Evolutionary conservation across 1,140 invertebrate genomes (phyloP).

Genomic region (Trichonephila clavipes): DNA sequence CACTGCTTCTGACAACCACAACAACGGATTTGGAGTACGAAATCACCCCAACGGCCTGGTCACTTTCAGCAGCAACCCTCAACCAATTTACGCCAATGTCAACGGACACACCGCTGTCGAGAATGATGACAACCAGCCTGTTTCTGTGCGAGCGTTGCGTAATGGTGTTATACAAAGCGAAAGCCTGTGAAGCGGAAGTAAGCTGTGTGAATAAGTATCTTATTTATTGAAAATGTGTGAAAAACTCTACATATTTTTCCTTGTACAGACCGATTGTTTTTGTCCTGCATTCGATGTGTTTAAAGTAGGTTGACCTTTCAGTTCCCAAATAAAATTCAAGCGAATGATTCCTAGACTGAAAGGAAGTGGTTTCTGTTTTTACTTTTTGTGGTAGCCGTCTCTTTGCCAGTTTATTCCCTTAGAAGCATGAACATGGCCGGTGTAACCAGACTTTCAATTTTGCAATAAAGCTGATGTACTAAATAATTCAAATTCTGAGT

Average conservation of each 20-base stretch:
- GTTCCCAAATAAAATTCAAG: too few species aligned
- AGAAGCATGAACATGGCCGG: too few species aligned
- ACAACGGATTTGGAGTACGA: neutral
- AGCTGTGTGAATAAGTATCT: neutral
- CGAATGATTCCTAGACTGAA: too few species aligned
- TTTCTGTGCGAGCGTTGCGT: conserved; percentile 25
- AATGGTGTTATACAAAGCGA: conserved; percentile 72
- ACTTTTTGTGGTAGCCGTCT: too few species aligned
- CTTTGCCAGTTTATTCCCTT: too few species aligned
- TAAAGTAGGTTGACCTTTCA: too few species aligned
- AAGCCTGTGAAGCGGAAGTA: conserved; percentile 15
- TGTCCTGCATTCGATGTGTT: too few species aligned
- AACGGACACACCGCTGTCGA: conserved; percentile 18
- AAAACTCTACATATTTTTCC: neutral
- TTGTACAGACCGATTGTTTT: neutral
- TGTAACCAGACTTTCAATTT: too few species aligned
- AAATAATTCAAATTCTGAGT: too few species aligned
- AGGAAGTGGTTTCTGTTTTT: too few species aligned
- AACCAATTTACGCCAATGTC: conserved; percentile 77
- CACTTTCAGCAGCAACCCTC: conserved; percentile 77
- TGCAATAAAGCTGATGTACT: too few species aligned
- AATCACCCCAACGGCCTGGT: conserved; percentile 78
- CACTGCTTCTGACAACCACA: neutral
- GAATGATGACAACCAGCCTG: neutral
- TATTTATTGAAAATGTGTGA: conserved; percentile 15